Conservation (phyloP, 2,888 invertebrate genomes). For the Nymphalis c-album region DNA sequence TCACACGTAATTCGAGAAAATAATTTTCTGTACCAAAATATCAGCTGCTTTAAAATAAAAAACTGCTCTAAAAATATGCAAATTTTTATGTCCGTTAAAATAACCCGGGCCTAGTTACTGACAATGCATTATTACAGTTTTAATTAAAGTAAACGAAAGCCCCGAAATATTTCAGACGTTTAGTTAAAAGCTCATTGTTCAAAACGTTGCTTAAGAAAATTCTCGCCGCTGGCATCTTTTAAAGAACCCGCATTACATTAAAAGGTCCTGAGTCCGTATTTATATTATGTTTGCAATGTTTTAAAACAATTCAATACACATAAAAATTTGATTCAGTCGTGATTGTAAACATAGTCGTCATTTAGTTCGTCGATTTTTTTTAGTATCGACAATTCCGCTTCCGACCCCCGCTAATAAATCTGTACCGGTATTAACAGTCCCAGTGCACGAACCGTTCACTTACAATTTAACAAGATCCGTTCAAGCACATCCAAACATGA, state of each 20-base stretch:
- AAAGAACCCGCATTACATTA: not conserved
- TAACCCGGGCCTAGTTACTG: not conserved
- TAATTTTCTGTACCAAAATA: not conserved
- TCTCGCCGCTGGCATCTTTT: not conserved
- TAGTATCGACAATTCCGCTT: slow-evolving; percentile 21
- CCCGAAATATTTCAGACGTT: slow-evolving; percentile 6
- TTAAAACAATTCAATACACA: too few relatives aligned
- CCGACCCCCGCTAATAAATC: slow-evolving; percentile 36
- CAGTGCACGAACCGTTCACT: slow-evolving; percentile 32
- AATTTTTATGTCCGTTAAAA: not conserved
- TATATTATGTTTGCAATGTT: too few relatives aligned
- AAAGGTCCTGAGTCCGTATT: not conserved
- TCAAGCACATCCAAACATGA: not conserved
- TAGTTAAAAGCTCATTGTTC: slow-evolving; percentile 6
- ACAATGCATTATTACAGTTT: slow-evolving; percentile 7
- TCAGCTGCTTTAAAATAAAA: not conserved
- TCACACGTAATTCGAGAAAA: not conserved
- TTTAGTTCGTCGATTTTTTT: slow-evolving; percentile 28
- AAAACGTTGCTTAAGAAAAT: slow-evolving; percentile 1
- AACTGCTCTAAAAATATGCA: not conserved
- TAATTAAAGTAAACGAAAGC: slow-evolving; percentile 13
- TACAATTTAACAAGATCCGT: slow-evolving; percentile 4
- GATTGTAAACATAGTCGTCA: slow-evolving; percentile 3
- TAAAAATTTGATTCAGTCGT: not conserved
- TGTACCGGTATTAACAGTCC: slow-evolving; percentile 33